These are phyloP conservation scores for Sinodicranocentrus sp. DNA, from an alignment of 2,888 invertebrate genomes.

Conservation along the genomic window DNA sequence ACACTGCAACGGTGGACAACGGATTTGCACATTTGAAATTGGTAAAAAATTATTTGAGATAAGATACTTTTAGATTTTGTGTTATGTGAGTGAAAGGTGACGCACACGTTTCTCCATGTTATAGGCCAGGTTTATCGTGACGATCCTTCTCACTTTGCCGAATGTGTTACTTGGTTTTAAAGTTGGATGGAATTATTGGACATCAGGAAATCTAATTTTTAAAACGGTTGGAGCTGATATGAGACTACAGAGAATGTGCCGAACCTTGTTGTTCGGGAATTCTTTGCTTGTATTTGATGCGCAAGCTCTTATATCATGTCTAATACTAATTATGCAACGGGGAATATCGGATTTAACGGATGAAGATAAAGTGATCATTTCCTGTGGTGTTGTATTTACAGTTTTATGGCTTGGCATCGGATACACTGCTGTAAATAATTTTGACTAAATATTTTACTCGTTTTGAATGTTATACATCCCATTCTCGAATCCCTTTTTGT, in stretches of 20 bases:
- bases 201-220: conserved; percentile 72
- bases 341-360: conserved; percentile 61
- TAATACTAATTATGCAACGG: conserved; percentile 66
- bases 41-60: too few species aligned
- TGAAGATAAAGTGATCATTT: conserved; percentile 68
- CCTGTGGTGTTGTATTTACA: conserved; percentile 64
- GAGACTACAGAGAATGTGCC: conserved; percentile 72
- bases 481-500: too few species aligned
- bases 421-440: conserved; percentile 67
- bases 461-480: not conserved
- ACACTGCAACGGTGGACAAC: conserved; percentile 26
- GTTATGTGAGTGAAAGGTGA: too few species aligned
- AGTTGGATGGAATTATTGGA: conserved; percentile 71
- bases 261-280: conserved; percentile 68
- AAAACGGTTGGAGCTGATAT: conserved; percentile 74
- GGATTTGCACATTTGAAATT: too few species aligned
- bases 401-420: conserved; percentile 72
- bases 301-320: conserved; percentile 69
- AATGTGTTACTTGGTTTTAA: conserved; percentile 52
- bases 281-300: conserved; percentile 73
- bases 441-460: not conserved
- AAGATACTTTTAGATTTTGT: too few species aligned
- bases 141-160: conserved; percentile 64
- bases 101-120: too few species aligned
- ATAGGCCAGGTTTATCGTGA: conserved; percentile 68